Percentiles rank a stretch among this genome's conserved stretches.
Conservation (phyloP, 2,888 invertebrate genomes). For the Nomada hirtipes region DNA sequence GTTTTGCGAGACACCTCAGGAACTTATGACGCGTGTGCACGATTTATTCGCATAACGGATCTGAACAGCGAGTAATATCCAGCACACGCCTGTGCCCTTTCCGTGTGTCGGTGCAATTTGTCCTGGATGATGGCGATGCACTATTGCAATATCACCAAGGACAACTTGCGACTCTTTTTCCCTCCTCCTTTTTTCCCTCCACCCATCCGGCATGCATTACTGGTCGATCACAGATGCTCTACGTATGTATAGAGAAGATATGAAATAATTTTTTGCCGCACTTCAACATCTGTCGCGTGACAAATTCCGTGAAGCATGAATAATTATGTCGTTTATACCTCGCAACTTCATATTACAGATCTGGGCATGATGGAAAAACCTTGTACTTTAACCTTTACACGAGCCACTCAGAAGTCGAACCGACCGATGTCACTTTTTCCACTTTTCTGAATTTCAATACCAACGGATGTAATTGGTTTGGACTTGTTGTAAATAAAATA, state of each 20-base stretch:
- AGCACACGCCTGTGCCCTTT: conserved; percentile 68
- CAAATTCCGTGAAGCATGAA: not conserved
- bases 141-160: conserved; percentile 70
- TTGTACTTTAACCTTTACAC: too few species aligned
- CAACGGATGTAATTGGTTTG: too few species aligned
- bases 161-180: conserved; percentile 57
- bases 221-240: conserved; percentile 32
- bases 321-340: conserved; percentile 8
- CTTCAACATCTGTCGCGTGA: conserved; percentile 12
- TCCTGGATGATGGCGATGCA: conserved; percentile 72
- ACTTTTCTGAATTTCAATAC: too few species aligned
- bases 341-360: too few species aligned
- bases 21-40: conserved; percentile 38
- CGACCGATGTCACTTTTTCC: too few species aligned
- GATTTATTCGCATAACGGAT: conserved; percentile 67
- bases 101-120: conserved; percentile 73
- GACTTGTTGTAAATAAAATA: too few species aligned
- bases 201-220: conserved; percentile 27
- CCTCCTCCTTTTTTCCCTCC: conserved; percentile 2
- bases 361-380: too few species aligned
- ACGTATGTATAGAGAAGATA: conserved; percentile 18
- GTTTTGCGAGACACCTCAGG: conserved; percentile 23
- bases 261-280: conserved; percentile 11
- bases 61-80: conserved; percentile 70
- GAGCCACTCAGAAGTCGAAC: too few species aligned